Base-by-base conservation (phyloP, 2,113 vertebrate genomes). In the Sterna hirundo region DNA sequence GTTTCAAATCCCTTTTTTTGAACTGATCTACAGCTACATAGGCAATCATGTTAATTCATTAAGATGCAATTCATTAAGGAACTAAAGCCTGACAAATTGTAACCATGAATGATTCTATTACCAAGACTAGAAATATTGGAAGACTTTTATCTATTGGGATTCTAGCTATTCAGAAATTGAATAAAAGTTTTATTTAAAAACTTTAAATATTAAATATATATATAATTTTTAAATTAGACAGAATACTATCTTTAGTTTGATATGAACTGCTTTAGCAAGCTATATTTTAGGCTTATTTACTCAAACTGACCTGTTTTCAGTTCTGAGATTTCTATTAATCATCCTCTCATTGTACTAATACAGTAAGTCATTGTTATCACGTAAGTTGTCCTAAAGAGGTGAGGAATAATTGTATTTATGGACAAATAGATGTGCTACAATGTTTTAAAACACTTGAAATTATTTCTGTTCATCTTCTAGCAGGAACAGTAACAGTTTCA, bases 401-500 rank as follows among this genome's bases (percentile, higher is more conserved):
- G 54, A 78, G 21, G 32, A 80, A 79, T 90, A 64, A 86, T 66
- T 52, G 58, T 68, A 90, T 90, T 89, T 93, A 79, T 86, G 91
- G 72, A 65, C 52, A 97, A 96, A 81, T 29, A 83, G 69, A 79
- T 74, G 57, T 57, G 76, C 88, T 94, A 94, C 46, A 91, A 88
- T 36, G 29, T 84, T 88, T 86, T 71, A 78, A 40, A 95, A 95
- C 69, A 82, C 60, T 86, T 95, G 40, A 90, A 91, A 95, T 88
- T 86, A 85, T 68, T 96, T 75, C 57, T 93, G 44, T 81, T 97
- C 93, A 94, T 87, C 80, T 82, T 93, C 66, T 58, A 96, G 72
- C 57, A 95, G 93, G 29, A 86, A 58, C 75, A 84, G 78, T 85
- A 94, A 95, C 69, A 84, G 81, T 93, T 96, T 95, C 90, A 97